Evolutionary conservation across 1,140 invertebrate species (phyloP).

Genomic region (Argopecten irradians): DNA sequence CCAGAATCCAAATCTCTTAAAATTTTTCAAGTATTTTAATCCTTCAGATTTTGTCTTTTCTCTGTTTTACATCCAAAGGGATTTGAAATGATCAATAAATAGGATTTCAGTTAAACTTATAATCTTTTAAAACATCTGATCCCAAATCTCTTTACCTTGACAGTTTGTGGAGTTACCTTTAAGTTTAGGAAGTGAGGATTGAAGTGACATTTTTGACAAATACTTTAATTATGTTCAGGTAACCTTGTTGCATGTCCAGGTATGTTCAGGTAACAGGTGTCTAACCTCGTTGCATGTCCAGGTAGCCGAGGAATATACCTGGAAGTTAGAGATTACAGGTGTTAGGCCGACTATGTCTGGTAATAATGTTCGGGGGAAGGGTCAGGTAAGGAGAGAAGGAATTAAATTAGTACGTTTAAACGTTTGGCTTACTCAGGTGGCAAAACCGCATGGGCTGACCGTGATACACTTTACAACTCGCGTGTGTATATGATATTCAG

Average conservation of each 20-base stretch:
- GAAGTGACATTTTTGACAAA: slow-evolving; percentile 8
- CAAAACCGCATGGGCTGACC: neutral
- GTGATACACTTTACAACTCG: neutral
- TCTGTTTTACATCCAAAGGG: neutral
- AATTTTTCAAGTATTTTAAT: neutral
- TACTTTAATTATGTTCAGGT: neutral
- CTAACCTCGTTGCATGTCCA: neutral
- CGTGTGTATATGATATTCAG: neutral
- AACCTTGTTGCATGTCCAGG: neutral
- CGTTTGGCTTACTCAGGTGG: neutral
- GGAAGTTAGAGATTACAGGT: neutral
- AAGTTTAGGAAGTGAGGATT: neutral
- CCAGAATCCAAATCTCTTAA: too few relatives aligned
- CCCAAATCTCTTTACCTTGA: neutral
- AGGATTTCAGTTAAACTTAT: neutral
- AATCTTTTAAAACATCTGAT: neutral
- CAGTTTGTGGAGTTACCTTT: neutral
- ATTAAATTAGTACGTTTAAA: slow-evolving; percentile 13
- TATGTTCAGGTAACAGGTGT: neutral
- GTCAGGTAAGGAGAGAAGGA: neutral
- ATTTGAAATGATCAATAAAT: neutral
- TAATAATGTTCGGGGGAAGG: neutral
- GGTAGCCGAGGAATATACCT: neutral
- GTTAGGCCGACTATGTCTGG: neutral
- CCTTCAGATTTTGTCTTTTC: neutral